phyloP scores from a whole-genome alignment of 2,113 vertebrate species.

The Progne subis region DNA sequence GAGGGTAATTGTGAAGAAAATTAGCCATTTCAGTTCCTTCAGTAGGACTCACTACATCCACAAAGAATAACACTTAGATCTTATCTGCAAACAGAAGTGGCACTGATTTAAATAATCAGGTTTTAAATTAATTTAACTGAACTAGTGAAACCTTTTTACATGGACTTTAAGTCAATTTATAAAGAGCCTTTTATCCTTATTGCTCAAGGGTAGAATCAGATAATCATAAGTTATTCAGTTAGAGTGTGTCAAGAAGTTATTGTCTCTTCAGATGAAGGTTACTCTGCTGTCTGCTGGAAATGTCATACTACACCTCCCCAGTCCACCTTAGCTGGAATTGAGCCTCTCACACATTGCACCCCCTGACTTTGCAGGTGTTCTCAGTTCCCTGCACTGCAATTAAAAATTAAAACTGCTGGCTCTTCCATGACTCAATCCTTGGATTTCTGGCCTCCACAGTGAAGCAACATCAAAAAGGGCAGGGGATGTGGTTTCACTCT shows the following conservation, averaged over 20 bases:
- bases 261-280: not conserved
- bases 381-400: not conserved
- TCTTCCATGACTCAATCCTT: not conserved
- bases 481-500: not conserved
- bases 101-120: constrained; percentile 55
- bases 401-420: not conserved
- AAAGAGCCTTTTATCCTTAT: constrained; percentile 19
- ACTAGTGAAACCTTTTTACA: not conserved
- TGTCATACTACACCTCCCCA: not conserved
- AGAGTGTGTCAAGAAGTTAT: constrained; percentile 14
- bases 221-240: constrained; percentile 34
- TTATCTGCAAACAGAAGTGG: not conserved
- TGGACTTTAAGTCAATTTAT: constrained; percentile 30
- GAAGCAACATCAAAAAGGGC: not conserved
- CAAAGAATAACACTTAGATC: constrained; percentile 25
- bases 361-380: not conserved
- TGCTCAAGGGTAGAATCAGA: constrained; percentile 17
- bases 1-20: constrained; percentile 5
- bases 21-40: not conserved
- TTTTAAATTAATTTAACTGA: constrained; percentile 47
- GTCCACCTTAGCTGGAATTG: not conserved
- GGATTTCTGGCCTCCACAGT: not conserved
- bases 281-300: not conserved
- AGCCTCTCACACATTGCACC: not conserved
- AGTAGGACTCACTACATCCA: not conserved